Base-by-base conservation (phyloP, 2,888 invertebrate species). In the Leptopilina syphax region DNA sequence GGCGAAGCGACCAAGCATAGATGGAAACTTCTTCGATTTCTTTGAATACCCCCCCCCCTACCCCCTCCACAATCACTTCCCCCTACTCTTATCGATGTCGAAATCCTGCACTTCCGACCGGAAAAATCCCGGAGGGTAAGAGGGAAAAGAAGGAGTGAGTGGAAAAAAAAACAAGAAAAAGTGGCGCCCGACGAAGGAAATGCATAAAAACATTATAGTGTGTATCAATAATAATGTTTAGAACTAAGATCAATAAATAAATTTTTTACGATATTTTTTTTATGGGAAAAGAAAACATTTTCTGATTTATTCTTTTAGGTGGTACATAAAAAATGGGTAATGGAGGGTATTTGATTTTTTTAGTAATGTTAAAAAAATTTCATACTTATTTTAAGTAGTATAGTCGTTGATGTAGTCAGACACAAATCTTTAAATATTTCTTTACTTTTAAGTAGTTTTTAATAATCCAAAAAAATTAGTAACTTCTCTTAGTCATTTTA, bases 1-100 rank as follows among this genome's bases (percentile, higher is more conserved):
- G 82, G 18, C 76, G 76, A 80, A 81, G 76, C 76, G 77, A 65
- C 73, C 78, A 50, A 79, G 76, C 67, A 44, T 76, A 34, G 12
- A 60, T 50, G 76, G 76, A 13, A 73, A 50, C 41, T 77, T 67
- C 77, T 68, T 76, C 78, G 79, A 66, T 78, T 78, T 77, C 79
- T 47, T 78, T 9, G n/a, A 34, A 76, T 68, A 18, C 12, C 1
- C 9, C 50, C 2, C 50, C 12, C 47, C 9, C 47, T 10, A 0
- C 47, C 47, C 47, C 0, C 47, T 47, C 4, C 34, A 34, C 34
- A 34, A 34, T 34, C 34, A 2, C 47, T 47, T 47, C 9, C 47
- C 47, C 47, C 1, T 47, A 9, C 47, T 50, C 63, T 57, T 44
- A 68, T 81, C 73, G 73, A 60, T 57, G 18, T 73, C 34, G 41